Conservation (phyloP, 30 jellyfish, hydroid and myxozoan genomes). For the Turritopsis rubra region DNA sequence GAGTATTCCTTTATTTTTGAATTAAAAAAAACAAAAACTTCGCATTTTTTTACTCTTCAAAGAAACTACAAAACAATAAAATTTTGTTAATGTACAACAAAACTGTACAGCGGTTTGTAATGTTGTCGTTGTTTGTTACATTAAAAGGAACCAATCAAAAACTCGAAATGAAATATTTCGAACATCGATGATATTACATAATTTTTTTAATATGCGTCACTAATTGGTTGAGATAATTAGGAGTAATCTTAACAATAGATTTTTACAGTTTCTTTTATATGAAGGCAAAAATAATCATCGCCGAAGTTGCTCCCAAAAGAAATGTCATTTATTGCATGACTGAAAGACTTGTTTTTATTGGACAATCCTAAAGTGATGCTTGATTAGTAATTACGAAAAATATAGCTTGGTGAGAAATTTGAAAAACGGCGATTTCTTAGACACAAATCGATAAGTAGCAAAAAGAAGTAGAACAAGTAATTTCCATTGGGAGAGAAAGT, state of each 20-base stretch:
- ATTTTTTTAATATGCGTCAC: neutral
- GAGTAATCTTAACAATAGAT: neutral
- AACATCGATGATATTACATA: neutral
- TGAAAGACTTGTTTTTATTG: neutral
- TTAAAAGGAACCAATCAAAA: neutral
- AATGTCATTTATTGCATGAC: neutral
- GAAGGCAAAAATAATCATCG: neutral
- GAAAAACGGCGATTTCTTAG: neutral
- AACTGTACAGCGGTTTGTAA: neutral
- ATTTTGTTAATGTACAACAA: neutral
- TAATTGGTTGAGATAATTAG: neutral
- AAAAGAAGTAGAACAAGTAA: conserved; percentile 6
- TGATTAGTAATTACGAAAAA: neutral
- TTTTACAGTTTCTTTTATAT: neutral
- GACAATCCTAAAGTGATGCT: neutral
- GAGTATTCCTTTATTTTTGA: neutral
- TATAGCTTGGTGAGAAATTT: neutral
- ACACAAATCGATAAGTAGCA: conserved; percentile 10
- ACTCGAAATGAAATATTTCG: neutral
- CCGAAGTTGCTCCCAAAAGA: neutral
- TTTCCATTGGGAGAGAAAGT: conserved; percentile 17
- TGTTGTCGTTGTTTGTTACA: neutral
- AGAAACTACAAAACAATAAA: neutral
- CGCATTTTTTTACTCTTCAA: neutral
- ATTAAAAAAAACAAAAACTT: neutral